These are phyloP conservation scores for Phycodurus eques DNA, from an alignment of 2,113 vertebrate genomes.

Conservation along the genomic window DNA sequence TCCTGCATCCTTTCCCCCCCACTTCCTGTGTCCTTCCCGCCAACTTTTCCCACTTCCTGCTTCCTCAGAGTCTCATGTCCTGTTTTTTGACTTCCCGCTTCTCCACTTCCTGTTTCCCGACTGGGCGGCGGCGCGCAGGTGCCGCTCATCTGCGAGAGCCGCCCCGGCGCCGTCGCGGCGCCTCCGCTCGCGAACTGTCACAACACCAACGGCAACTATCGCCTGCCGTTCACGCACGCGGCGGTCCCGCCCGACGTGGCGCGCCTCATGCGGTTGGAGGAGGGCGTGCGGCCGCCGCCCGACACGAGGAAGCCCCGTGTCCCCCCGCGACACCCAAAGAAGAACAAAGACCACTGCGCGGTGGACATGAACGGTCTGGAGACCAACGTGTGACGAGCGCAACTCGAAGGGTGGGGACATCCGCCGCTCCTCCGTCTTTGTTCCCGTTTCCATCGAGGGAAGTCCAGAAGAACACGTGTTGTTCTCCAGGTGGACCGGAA, in stretches of 20 bases:
- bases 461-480: background rate
- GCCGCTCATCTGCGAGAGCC: slow-evolving; percentile 83
- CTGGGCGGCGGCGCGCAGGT: slow-evolving; percentile 63
- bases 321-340: slow-evolving; percentile 74
- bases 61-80: too few species aligned
- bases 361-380: slow-evolving; percentile 95
- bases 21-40: background rate
- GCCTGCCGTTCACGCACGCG: slow-evolving; percentile 72
- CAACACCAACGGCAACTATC: slow-evolving; percentile 84
- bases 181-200: slow-evolving; percentile 84
- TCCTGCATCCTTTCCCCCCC: too few species aligned
- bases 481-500: background rate
- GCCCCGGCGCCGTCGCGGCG: slow-evolving; percentile 71
- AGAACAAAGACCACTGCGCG: slow-evolving; percentile 82
- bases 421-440: background rate
- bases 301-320: slow-evolving; percentile 73
- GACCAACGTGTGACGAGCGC: slow-evolving; percentile 71
- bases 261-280: slow-evolving; percentile 82
- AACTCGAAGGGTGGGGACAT: background rate
- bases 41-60: too few species aligned
- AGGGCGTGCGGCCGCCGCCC: slow-evolving; percentile 64
- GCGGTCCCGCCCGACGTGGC: slow-evolving; percentile 72
- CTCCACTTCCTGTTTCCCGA: too few species aligned
- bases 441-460: background rate
- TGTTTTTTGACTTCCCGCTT: too few species aligned